phyloP scores from a whole-genome alignment of 2,797 vertebrate species.

The Merluccius polli region DNA sequence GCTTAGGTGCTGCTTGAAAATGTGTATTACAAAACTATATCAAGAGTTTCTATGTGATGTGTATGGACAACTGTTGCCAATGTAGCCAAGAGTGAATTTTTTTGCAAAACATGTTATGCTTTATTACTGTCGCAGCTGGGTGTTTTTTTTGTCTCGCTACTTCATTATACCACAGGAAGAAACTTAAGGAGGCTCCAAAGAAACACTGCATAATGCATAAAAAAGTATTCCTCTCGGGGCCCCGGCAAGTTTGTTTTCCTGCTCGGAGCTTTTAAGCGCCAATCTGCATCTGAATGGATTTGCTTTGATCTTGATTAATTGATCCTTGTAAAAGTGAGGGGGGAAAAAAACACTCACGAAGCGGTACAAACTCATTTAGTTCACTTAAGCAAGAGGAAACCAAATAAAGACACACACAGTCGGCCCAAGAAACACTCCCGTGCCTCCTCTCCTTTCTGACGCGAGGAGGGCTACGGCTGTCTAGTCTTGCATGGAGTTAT shows the following conservation, averaged over 20 bases:
- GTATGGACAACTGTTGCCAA: slow-evolving; percentile 25
- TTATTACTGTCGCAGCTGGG: slow-evolving; percentile 6
- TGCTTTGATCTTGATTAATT: slow-evolving; percentile 43
- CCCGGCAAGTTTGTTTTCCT: slow-evolving; percentile 21
- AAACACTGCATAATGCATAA: slow-evolving; percentile 44
- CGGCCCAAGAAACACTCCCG: slow-evolving; percentile 41
- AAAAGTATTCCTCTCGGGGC: slow-evolving; percentile 21
- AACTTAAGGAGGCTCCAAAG: slow-evolving; percentile 26
- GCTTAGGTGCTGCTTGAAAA: slow-evolving; percentile 14
- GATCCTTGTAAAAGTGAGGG: slow-evolving; percentile 33
- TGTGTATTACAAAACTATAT: slow-evolving; percentile 26
- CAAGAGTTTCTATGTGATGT: slow-evolving; percentile 39
- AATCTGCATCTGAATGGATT: slow-evolving; percentile 23
- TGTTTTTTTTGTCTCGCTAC: slow-evolving; percentile 20
- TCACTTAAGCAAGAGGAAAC: neutral
- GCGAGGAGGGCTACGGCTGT: slow-evolving; percentile 52
- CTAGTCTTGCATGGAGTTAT: slow-evolving; percentile 60
- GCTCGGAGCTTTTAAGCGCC: slow-evolving; percentile 29
- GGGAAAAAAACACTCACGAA: neutral
- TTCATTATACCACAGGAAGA: slow-evolving; percentile 32
- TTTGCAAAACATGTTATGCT: slow-evolving; percentile 22
- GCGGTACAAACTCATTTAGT: neutral
- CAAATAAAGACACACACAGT: slow-evolving; percentile 8
- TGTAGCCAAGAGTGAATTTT: slow-evolving; percentile 30
- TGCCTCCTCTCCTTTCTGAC: slow-evolving; percentile 52